Evolutionary conservation across 35 echinoderm and acorn worm species (phyloP), one percentile per base, ranked within the genome.

Genomic region (Patiria miniata): DNA sequence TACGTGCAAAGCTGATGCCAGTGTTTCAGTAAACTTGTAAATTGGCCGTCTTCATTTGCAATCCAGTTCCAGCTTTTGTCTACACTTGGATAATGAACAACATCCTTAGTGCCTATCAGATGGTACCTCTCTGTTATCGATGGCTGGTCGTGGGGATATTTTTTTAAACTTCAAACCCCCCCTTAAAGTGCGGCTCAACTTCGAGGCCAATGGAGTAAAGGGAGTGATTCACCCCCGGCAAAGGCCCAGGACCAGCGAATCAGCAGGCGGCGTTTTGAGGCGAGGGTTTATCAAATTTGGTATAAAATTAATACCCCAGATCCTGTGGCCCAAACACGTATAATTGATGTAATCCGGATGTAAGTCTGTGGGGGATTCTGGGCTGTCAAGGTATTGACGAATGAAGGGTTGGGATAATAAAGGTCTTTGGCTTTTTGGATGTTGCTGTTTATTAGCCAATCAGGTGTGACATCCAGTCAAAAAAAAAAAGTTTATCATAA

Each of bases 321-420:
- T 73, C 65, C 34, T 73, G 30, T 14, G 65, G 65, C 7, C 34
- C 26, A 73, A 73, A 73, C 65, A 73, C 65, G 26, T 14, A 34
- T 73, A 73, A 73, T 73, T 73, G 65, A 73, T 73, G 65, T 73
- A 73, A 73, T 73, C 65, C 65, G 65, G 65, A 73, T 73, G 65
- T 73, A 73, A 73, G 65, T 73, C 65, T 73, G 65, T 30, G 19
- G 65, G 65, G 61, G 65, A 2, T 32, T 73, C 34, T 6, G 4
- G 4, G 42, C 42, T 12, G 12, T 47, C 12, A n/a, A 12, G 42
- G 42, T 47, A 47, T 47, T 47, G 42, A 47, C 12, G 42, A 12
- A 47, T 47, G 42, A 47, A 47, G 4, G 4, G 42, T 4, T 47
- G 4, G 12, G 42, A 47, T 47, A 47, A 47, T 12, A 47, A 12